phyloP scores from a whole-genome alignment of 1,140 invertebrate species.

The Bombus huntii region DNA sequence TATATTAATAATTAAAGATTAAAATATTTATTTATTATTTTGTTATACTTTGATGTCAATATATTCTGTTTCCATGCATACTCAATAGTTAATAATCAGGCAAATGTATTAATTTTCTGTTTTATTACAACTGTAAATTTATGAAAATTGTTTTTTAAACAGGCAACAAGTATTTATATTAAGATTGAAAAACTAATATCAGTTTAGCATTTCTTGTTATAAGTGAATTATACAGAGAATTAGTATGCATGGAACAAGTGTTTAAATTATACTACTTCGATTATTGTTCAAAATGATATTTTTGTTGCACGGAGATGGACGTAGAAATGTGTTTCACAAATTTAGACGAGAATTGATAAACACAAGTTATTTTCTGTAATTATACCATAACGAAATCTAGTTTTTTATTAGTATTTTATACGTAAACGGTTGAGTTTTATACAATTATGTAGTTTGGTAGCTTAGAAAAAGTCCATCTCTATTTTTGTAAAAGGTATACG shows the following conservation, averaged over 20 bases:
- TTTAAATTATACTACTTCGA: slow-evolving; percentile 42
- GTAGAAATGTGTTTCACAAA: slow-evolving; percentile 31
- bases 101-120: background rate
- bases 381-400: background rate
- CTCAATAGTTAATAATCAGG: slow-evolving; percentile 33
- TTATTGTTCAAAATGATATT: slow-evolving; percentile 41
- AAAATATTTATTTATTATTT: slow-evolving; percentile 57
- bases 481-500: slow-evolving; percentile 45
- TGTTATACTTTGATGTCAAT: slow-evolving; percentile 58
- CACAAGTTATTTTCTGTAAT: slow-evolving; percentile 10
- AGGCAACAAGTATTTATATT: background rate
- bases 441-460: background rate
- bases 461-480: slow-evolving; percentile 39
- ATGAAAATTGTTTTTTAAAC: background rate
- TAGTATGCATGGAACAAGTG: slow-evolving; percentile 53
- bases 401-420: slow-evolving; percentile 17
- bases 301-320: slow-evolving; percentile 54
- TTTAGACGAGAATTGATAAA: background rate
- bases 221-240: background rate
- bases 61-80: slow-evolving; percentile 53
- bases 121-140: background rate
- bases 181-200: slow-evolving; percentile 12
- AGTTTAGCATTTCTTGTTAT: slow-evolving; percentile 14
- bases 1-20: slow-evolving; percentile 53
- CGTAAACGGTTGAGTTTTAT: slow-evolving; percentile 21